These are phyloP conservation scores for Pyrocoelia pectoralis DNA, from an alignment of 2,888 invertebrate species.

Conservation along the genomic window DNA sequence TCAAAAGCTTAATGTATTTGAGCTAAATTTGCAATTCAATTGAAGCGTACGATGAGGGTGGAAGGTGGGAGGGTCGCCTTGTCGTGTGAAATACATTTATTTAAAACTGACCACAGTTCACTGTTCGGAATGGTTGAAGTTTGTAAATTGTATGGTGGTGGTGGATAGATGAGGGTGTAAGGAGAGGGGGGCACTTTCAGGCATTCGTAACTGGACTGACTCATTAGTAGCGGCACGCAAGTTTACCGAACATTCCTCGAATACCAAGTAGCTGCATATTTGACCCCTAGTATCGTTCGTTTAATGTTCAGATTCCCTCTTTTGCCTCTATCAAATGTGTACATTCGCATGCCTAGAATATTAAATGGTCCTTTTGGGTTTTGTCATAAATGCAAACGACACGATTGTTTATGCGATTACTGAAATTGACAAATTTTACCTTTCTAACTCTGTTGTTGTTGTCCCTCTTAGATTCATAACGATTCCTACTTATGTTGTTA, in stretches of 20 bases:
- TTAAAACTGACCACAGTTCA: constrained; percentile 21
- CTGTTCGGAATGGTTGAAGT: constrained; percentile 14
- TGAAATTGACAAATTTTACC: constrained; percentile 20
- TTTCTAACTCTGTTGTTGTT: background rate
- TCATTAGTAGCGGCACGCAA: constrained; percentile 51
- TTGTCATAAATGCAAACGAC: constrained; percentile 27
- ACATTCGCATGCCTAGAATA: constrained; percentile 43
- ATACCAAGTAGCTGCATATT: constrained; percentile 50
- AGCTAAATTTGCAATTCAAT: background rate
- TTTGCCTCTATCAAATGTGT: constrained; percentile 49
- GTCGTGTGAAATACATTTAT: constrained; percentile 5
- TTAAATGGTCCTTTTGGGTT: constrained; percentile 36
- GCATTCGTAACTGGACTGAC: constrained; percentile 41
- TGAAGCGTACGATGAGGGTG: background rate
- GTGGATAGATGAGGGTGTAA: constrained; percentile 9
- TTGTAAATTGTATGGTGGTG: constrained; percentile 15
- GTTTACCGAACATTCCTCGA: constrained; percentile 50
- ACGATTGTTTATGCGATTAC: constrained; percentile 24
- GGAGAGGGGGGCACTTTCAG: constrained; percentile 14
- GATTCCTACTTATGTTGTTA: too few species aligned
- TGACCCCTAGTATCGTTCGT: constrained; percentile 49
- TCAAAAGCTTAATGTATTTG: constrained; percentile 5
- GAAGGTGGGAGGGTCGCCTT: background rate
- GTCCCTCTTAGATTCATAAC: background rate
- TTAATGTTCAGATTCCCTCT: constrained; percentile 50